phyloP scores from a whole-genome alignment of 2,797 vertebrate genomes.

The Mus spretus region DNA sequence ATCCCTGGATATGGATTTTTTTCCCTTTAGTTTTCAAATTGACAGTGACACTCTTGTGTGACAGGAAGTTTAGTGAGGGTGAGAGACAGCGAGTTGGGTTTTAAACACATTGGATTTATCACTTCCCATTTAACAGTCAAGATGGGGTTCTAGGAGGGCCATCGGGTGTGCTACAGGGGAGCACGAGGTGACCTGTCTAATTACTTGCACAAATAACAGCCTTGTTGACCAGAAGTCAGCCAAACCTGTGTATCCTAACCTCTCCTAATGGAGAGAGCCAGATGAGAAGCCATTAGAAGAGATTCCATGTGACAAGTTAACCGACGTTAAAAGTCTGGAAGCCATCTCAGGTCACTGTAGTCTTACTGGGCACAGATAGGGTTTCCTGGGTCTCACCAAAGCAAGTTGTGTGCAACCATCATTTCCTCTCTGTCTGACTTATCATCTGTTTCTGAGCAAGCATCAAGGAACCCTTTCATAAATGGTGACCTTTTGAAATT shows the following conservation, averaged over 20 bases:
- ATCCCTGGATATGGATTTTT: too few relatives aligned
- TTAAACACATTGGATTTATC: not conserved
- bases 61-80: not conserved
- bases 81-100: not conserved
- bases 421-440: conserved; percentile 39
- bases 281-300: conserved; percentile 35
- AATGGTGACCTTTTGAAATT: conserved; percentile 81
- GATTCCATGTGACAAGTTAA: conserved; percentile 51
- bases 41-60: not conserved
- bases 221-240: conserved; percentile 45
- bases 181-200: not conserved
- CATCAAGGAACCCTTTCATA: conserved; percentile 62
- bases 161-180: not conserved
- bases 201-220: not conserved
- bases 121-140: not conserved
- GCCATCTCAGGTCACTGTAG: not conserved
- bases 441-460: conserved; percentile 47
- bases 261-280: conserved; percentile 9
- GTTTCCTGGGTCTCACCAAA: not conserved
- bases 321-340: conserved; percentile 41
- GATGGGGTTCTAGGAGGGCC: too few relatives aligned
- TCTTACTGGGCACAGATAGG: conserved; percentile 28
- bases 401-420: not conserved
- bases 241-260: not conserved
- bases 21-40: not conserved